Evolutionary conservation across 2,113 vertebrate genomes (phyloP).

Genomic region (Cryptotis parvus): DNA sequence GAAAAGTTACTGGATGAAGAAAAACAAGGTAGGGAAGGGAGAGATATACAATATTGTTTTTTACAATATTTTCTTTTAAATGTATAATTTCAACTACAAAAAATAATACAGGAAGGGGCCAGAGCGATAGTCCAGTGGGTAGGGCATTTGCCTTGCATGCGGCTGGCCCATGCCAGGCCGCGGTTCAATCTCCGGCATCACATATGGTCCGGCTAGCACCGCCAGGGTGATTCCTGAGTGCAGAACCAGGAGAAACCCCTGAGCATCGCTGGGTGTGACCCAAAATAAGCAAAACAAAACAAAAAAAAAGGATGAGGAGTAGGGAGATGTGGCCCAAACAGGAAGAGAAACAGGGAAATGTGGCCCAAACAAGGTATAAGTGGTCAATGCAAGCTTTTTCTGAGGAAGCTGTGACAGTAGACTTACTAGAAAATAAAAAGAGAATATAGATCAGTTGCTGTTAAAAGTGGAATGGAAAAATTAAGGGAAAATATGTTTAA

Average conservation of each 20-base stretch:
- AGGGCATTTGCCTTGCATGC: too few species aligned
- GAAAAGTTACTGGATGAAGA: slow-evolving; percentile 32
- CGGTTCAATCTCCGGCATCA: too few species aligned
- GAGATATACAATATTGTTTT: not conserved
- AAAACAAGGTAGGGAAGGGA: not conserved
- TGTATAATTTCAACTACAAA: not conserved
- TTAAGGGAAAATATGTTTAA: not conserved
- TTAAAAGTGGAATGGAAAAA: not conserved
- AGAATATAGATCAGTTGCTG: not conserved
- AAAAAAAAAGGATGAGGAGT: too few species aligned
- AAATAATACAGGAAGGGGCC: too few species aligned
- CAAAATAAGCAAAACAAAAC: too few species aligned
- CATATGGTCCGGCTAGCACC: too few species aligned
- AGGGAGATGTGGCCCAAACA: not conserved
- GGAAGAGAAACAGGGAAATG: not conserved
- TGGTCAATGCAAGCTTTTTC: not conserved
- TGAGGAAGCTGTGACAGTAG: not conserved
- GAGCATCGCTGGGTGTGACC: too few species aligned
- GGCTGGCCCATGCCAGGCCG: too few species aligned
- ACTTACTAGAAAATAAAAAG: not conserved
- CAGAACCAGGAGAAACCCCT: too few species aligned
- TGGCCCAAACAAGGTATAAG: not conserved
- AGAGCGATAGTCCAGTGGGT: too few species aligned
- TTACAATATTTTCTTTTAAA: too few species aligned
- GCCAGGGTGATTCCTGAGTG: too few species aligned